Percentiles rank a stretch among this genome's conserved stretches.
Evolutionary conservation across 1,140 invertebrate genomes (phyloP).

Genomic region (Eubasilissa regina): DNA sequence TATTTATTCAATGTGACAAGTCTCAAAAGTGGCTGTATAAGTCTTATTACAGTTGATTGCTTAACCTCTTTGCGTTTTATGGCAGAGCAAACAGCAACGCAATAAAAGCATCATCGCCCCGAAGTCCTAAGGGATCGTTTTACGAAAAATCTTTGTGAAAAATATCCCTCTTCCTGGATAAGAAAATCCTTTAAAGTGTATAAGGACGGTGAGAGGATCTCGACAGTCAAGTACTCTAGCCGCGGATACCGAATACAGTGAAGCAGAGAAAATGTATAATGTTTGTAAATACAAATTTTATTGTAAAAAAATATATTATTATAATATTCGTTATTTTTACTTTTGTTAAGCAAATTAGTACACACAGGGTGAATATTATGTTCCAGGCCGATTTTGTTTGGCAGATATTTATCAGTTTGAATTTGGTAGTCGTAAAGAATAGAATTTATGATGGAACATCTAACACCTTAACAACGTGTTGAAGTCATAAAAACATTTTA

Average conservation of each 20-base stretch:
- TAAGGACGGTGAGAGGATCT: slow-evolving; percentile 52
- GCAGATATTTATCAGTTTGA: too few species aligned
- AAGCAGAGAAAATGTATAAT: not conserved
- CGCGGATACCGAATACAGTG: not conserved
- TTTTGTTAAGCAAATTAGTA: too few species aligned
- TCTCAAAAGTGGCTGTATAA: slow-evolving; percentile 33
- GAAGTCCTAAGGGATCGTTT: slow-evolving; percentile 55
- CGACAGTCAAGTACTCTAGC: slow-evolving; percentile 9
- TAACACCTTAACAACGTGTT: too few species aligned
- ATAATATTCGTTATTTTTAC: too few species aligned
- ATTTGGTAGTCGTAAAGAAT: too few species aligned
- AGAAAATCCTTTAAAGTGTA: slow-evolving; percentile 56
- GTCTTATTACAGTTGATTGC: slow-evolving; percentile 48
- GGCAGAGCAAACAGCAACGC: slow-evolving; percentile 53
- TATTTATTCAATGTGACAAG: not conserved
- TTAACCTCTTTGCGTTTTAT: slow-evolving; percentile 48
- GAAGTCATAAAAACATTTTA: too few species aligned
- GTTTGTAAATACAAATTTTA: too few species aligned
- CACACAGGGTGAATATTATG: too few species aligned
- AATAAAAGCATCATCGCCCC: slow-evolving; percentile 54
- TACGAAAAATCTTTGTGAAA: slow-evolving; percentile 56
- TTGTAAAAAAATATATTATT: too few species aligned
- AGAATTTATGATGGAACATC: too few species aligned
- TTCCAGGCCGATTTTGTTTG: too few species aligned
- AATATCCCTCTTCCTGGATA: slow-evolving; percentile 46